Conservation (phyloP, 2,113 vertebrate genomes). For the Platichthys stellatus region DNA sequence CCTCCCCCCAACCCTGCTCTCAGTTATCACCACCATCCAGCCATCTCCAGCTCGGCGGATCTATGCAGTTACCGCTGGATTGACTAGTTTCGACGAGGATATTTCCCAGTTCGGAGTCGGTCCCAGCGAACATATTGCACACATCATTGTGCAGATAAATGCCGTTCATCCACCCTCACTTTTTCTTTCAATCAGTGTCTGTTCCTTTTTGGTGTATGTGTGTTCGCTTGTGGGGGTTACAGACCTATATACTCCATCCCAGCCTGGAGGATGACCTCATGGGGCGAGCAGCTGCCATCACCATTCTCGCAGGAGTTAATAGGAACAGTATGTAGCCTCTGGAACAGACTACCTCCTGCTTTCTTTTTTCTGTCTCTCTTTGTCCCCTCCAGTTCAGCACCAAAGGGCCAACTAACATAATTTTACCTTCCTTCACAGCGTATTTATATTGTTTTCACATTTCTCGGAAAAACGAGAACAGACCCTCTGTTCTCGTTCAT, state of each 20-base stretch:
- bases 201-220: constrained; percentile 14
- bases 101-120: constrained; percentile 23
- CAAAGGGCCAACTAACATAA: neutral
- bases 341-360: constrained; percentile 39
- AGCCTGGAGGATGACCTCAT: constrained; percentile 79
- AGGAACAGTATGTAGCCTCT: constrained; percentile 77
- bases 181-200: constrained; percentile 40
- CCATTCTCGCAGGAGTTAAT: constrained; percentile 77
- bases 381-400: constrained; percentile 12
- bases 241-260: constrained; percentile 65
- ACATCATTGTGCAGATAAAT: constrained; percentile 59
- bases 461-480: constrained; percentile 32
- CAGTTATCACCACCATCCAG: constrained; percentile 24
- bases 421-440: constrained; percentile 6
- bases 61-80: constrained; percentile 30
- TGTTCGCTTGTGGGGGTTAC: constrained; percentile 43
- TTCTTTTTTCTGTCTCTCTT: constrained; percentile 10
- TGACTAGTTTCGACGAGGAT: constrained; percentile 7
- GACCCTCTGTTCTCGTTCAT: neutral
- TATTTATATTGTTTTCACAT: constrained; percentile 19
- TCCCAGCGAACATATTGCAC: constrained; percentile 60
- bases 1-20: neutral
- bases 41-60: constrained; percentile 10
- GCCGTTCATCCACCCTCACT: constrained; percentile 31
- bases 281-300: constrained; percentile 70